phyloP scores from a whole-genome alignment of 2,113 vertebrate genomes.

The Trochalopteron elliotii region DNA sequence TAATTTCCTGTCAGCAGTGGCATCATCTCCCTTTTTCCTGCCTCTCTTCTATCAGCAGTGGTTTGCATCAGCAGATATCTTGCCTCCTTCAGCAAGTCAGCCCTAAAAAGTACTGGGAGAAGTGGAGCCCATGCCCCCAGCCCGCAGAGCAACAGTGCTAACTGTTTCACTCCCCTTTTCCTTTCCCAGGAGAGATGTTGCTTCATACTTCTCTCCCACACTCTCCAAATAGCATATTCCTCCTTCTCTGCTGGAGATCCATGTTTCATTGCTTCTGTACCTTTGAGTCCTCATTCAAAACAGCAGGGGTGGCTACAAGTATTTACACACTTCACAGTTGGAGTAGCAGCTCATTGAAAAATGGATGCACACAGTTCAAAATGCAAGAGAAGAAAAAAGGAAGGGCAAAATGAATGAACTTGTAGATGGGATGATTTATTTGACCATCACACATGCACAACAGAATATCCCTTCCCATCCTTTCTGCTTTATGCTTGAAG shows the following conservation, averaged over 20 bases:
- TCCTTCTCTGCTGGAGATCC: not conserved
- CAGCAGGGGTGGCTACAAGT: not conserved
- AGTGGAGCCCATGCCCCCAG: not conserved
- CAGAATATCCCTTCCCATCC: not conserved
- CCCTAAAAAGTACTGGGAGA: not conserved
- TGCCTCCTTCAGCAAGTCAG: not conserved
- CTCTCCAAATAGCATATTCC: not conserved
- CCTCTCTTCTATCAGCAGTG: not conserved
- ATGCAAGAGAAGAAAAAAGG: not conserved
- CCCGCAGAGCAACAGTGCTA: not conserved
- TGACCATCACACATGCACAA: accelerated
- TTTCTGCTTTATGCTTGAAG: not conserved
- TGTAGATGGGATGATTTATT: not conserved
- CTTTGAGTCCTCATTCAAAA: not conserved
- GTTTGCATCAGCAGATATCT: accelerated
- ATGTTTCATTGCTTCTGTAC: not conserved
- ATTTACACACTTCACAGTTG: not conserved
- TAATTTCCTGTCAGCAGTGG: not conserved
- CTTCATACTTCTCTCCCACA: not conserved
- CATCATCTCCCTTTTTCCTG: not conserved
- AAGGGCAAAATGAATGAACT: not conserved
- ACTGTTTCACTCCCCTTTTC: not conserved
- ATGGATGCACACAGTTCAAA: not conserved
- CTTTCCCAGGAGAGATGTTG: not conserved
- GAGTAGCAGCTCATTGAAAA: not conserved